Base-by-base conservation (phyloP, 2,797 vertebrate species). In the Chelonia mydas region DNA sequence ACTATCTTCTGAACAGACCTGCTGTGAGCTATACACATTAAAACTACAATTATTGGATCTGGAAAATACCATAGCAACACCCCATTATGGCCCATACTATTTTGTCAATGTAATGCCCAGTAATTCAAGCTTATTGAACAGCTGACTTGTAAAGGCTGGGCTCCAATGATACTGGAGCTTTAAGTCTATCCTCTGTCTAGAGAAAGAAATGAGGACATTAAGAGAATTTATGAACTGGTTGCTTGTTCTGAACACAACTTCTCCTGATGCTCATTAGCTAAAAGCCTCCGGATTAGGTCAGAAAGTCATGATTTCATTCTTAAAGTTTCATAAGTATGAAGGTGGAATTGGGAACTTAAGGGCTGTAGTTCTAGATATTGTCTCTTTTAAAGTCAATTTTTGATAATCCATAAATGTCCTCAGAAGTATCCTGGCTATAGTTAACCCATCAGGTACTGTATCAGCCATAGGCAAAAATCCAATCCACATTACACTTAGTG, bases 41-140 rank as follows among this genome's bases (percentile, higher is more conserved):
- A 96, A 98, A 95, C 84, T 95, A 92, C 95, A 96, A 96, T 98
- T 97, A 97, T 54, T 94, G 95, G 79, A 94, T 91, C 93, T 83
- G 90, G 93, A 95, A 94, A 95, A 96, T 86, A 80, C 92, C 96
- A 96, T 95, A 90, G 88, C 94, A 94, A 83, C 83, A 78, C 74
- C 86, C 91, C 90, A 92, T 45, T 83, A 92, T 89, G 78, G 96
- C 84, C 94, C 88, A 57, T 76, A 84, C 78, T 59, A 90, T 51
- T 96, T 96, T 89, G 90, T 95, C 92, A 96, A 80, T 90, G 95
- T 84, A 94, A 83, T 97, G 88, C 93, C 90, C 94, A 95, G 37
- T 92, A 95, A 97, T 89, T 94, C 91, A 81, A 94, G 83, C 61
- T 54, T 83, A 81, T 85, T 89, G 65, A 94, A 95, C 94, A 97